These are phyloP conservation scores for Rhabdornis inornatus DNA, from an alignment of 2,113 vertebrate genomes.

Conservation along the genomic window DNA sequence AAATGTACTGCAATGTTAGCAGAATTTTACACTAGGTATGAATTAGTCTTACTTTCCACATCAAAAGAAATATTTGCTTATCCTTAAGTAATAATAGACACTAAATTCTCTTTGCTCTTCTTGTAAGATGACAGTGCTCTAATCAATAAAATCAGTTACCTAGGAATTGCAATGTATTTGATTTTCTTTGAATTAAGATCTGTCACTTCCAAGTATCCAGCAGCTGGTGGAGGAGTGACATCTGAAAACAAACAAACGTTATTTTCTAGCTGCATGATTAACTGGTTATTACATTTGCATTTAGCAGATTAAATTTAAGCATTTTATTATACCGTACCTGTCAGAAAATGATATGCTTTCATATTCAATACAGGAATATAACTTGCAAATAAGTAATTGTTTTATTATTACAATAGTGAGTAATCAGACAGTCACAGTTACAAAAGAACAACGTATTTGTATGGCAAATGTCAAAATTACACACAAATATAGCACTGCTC, in stretches of 20 bases:
- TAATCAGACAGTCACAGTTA: not conserved
- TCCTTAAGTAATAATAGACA: not conserved
- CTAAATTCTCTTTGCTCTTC: not conserved
- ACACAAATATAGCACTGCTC: not conserved
- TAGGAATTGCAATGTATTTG: constrained; percentile 91
- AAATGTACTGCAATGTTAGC: not conserved
- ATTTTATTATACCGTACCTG: not conserved
- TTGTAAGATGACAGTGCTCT: not conserved
- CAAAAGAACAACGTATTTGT: not conserved
- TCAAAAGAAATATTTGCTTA: not conserved
- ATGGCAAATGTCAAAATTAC: not conserved
- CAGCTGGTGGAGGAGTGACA: constrained; percentile 81
- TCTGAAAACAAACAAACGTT: constrained; percentile 74
- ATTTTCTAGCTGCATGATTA: constrained; percentile 3
- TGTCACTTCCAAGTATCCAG: constrained; percentile 92
- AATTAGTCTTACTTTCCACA: not conserved
- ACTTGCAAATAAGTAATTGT: not conserved
- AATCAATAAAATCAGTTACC: constrained; percentile 74
- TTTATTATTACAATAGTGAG: not conserved
- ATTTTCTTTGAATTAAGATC: constrained; percentile 93
- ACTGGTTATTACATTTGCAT: not conserved
- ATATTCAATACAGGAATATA: not conserved
- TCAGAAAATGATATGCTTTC: constrained; percentile 6
- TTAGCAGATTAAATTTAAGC: not conserved
- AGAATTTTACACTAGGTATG: not conserved